Percentiles rank a stretch among this genome's conserved stretches.
Conservation (phyloP, 2,113 vertebrate species). For the Peromyscus leucopus region DNA sequence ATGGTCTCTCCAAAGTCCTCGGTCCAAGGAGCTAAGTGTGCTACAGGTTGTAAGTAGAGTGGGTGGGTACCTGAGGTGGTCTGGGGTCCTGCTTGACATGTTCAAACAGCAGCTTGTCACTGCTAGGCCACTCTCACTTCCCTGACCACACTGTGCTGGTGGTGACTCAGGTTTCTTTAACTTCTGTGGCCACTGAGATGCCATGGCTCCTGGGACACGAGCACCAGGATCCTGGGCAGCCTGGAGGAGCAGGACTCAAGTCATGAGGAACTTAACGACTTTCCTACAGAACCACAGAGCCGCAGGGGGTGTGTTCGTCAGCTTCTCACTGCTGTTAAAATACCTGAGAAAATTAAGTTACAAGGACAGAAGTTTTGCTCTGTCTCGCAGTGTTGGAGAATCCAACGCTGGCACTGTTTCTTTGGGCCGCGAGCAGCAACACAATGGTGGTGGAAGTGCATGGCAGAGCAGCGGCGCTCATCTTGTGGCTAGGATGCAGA, state of each 20-base stretch:
- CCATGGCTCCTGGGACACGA: background rate
- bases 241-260: background rate
- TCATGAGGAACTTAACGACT: background rate
- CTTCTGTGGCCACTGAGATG: background rate
- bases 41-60: background rate
- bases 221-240: background rate
- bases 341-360: background rate
- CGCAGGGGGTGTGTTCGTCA: background rate
- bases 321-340: background rate
- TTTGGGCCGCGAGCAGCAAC: background rate
- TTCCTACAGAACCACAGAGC: background rate
- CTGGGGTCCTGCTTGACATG: background rate
- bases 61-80: accelerated
- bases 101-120: background rate
- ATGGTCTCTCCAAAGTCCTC: background rate
- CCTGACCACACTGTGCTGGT: background rate
- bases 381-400: background rate
- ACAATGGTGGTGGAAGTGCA: background rate
- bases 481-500: background rate
- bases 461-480: background rate
- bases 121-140: background rate
- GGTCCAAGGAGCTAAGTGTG: background rate
- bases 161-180: background rate
- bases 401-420: background rate
- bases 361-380: background rate